Evolutionary conservation across 1,140 invertebrate species (phyloP).

Genomic region (Pantala flavescens): DNA sequence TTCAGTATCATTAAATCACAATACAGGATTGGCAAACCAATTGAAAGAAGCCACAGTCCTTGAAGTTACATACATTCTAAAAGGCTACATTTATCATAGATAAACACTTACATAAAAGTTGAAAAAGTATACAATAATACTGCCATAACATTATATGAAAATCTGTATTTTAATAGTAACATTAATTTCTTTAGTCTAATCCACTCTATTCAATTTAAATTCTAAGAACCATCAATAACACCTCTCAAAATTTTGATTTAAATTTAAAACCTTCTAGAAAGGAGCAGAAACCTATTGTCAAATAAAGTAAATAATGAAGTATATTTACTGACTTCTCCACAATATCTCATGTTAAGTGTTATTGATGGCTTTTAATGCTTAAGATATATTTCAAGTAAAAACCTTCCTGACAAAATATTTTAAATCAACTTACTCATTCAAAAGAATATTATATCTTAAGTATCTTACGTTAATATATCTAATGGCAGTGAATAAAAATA

Average conservation of each 20-base stretch:
- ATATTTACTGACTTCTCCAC: too few species aligned
- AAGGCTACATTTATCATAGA: not conserved
- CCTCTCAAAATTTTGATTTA: not conserved
- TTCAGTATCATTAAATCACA: constrained; percentile 6
- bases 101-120: not conserved
- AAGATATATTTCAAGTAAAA: too few species aligned
- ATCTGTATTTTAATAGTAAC: not conserved
- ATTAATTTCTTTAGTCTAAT: not conserved
- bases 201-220: not conserved
- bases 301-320: too few species aligned
- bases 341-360: too few species aligned
- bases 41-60: constrained; percentile 1
- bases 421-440: not conserved
- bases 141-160: not conserved
- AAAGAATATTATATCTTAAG: not conserved
- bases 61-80: not conserved
- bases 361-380: too few species aligned
- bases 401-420: not conserved
- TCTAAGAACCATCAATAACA: not conserved
- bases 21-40: not conserved
- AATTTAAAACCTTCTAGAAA: not conserved
- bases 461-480: not conserved
- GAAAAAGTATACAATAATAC: constrained; percentile 8
- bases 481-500: constrained; percentile 3
- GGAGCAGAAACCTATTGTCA: too few species aligned